Percentiles rank a stretch among this genome's conserved stretches.
Evolutionary conservation across 2,113 vertebrate genomes (phyloP).

Genomic region (Aviceda subcristata): DNA sequence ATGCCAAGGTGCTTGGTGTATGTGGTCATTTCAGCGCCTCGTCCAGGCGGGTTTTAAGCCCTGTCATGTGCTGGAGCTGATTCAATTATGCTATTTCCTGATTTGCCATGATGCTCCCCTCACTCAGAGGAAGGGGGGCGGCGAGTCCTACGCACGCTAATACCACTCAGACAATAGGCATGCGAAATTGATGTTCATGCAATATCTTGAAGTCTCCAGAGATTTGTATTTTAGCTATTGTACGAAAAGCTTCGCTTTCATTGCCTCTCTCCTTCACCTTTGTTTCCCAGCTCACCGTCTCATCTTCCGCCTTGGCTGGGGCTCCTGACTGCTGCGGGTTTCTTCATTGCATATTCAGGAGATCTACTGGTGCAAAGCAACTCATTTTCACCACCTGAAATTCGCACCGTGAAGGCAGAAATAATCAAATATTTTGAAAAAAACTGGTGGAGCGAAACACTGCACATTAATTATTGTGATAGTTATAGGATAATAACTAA

Average conservation of each 20-base stretch:
- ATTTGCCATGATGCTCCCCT: neutral
- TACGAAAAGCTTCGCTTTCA: neutral
- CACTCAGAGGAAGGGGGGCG: neutral
- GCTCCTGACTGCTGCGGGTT: constrained; percentile 37
- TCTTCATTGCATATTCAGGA: constrained; percentile 66
- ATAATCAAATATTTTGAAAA: constrained; percentile 65
- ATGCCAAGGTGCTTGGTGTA: neutral
- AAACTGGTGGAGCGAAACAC: constrained; percentile 32
- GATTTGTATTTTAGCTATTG: constrained; percentile 44
- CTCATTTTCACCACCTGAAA: constrained; percentile 62
- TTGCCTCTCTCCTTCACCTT: constrained; percentile 45
- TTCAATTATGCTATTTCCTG: constrained; percentile 2
- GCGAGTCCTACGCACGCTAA: neutral
- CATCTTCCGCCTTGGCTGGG: constrained; percentile 38
- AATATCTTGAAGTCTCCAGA: constrained; percentile 30
- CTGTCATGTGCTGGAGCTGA: neutral
- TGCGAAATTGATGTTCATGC: constrained; percentile 51
- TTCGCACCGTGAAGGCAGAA: constrained; percentile 22
- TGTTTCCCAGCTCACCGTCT: constrained; percentile 35
- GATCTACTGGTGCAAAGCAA: constrained; percentile 46
- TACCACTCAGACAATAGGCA: constrained; percentile 36
- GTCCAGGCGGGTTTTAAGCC: neutral
- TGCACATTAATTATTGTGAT: constrained; percentile 56
- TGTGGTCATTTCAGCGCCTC: neutral
- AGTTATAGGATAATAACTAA: constrained; percentile 52